Evolutionary conservation across 2,113 vertebrate genomes (phyloP).

Genomic region (Pseudolaguvia tuberculata): DNA sequence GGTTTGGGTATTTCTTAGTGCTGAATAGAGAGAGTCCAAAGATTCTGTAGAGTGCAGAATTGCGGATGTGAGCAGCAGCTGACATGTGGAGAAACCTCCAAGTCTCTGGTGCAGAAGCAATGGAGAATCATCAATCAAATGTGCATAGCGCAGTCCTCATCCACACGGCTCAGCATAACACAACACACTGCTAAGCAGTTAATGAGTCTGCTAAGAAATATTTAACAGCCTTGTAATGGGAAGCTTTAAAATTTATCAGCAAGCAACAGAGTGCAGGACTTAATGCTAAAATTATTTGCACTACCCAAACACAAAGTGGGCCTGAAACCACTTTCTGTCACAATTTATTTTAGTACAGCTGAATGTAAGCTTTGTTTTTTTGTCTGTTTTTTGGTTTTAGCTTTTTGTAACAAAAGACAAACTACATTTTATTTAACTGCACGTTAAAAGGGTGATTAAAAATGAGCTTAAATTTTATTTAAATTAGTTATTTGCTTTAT

Average conservation of each 20-base stretch:
- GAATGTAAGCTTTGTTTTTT: not conserved
- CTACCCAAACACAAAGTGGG: slow-evolving; percentile 4
- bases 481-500: not conserved
- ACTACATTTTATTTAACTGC: not conserved
- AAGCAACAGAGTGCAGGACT: not conserved
- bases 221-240: slow-evolving; percentile 36
- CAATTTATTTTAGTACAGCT: slow-evolving; percentile 1
- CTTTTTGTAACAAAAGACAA: not conserved
- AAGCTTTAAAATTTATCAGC: slow-evolving; percentile 32
- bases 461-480: not conserved
- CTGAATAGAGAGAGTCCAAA: slow-evolving; percentile 31
- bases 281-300: slow-evolving; percentile 13
- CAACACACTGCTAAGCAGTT: slow-evolving; percentile 34
- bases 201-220: slow-evolving; percentile 37
- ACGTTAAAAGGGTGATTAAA: not conserved
- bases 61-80: slow-evolving; percentile 34
- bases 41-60: slow-evolving; percentile 37
- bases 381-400: not conserved
- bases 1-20: slow-evolving; percentile 38
- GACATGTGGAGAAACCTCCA: slow-evolving; percentile 36
- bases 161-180: slow-evolving; percentile 16
- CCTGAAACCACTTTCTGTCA: slow-evolving; percentile 1
- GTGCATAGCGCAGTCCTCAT: slow-evolving; percentile 24
- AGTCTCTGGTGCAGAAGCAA: slow-evolving; percentile 31
- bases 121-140: slow-evolving; percentile 39